Conservation (phyloP, 2,888 invertebrate genomes). For the Dicranocentrus wangi region DNA sequence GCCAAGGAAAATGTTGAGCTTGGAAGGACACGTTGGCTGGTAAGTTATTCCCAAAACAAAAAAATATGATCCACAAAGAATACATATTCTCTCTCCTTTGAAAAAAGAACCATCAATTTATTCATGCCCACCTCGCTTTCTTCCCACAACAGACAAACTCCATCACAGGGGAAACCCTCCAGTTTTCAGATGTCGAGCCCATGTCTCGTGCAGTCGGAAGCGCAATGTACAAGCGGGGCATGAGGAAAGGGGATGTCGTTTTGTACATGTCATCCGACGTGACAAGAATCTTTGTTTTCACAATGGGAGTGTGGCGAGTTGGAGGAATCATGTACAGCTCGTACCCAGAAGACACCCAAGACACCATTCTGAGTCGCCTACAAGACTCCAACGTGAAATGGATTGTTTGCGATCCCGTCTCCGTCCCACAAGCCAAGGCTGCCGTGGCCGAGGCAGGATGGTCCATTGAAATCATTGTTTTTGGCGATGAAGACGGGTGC, state of each 20-base stretch:
- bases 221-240: constrained; percentile 69
- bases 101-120: constrained; percentile 14
- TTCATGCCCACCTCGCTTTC: background rate
- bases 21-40: constrained; percentile 61
- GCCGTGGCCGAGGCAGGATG: constrained; percentile 44
- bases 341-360: constrained; percentile 72
- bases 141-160: constrained; percentile 66
- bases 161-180: constrained; percentile 67
- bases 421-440: constrained; percentile 60
- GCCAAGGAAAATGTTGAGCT: constrained; percentile 54
- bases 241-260: constrained; percentile 71
- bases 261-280: constrained; percentile 71
- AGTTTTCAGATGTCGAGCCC: constrained; percentile 68
- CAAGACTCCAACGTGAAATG: constrained; percentile 66
- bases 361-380: constrained; percentile 66
- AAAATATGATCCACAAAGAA: background rate
- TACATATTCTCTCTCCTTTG: constrained; percentile 3
- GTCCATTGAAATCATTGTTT: constrained; percentile 54
- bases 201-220: constrained; percentile 63
- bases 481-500: constrained; percentile 64
- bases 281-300: constrained; percentile 67
- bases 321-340: constrained; percentile 70
- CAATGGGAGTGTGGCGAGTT: constrained; percentile 69
- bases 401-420: constrained; percentile 68
- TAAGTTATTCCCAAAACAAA: constrained; percentile 27